A percentile compares a stretch with the other conserved stretches of the same genome.
Evolutionary conservation across 2,113 vertebrate species (phyloP).

Genomic region (Girardinichthys multiradiatus): DNA sequence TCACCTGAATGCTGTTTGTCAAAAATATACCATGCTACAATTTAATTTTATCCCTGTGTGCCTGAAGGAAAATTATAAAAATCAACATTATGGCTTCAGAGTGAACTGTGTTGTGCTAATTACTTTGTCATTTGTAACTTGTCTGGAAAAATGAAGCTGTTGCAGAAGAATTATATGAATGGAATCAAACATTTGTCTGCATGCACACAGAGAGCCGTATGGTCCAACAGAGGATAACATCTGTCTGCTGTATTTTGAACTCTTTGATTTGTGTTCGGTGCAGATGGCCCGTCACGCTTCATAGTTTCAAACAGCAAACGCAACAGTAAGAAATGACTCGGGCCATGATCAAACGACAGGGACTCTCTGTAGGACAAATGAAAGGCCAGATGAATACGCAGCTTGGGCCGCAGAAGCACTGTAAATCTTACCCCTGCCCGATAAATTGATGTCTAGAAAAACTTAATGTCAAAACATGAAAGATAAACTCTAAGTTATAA

Average conservation of each 20-base stretch:
- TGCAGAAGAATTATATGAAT: slow-evolving; percentile 24
- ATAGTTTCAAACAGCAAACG: slow-evolving; percentile 45
- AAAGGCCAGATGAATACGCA: slow-evolving; percentile 57
- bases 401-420: slow-evolving; percentile 30
- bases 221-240: slow-evolving; percentile 59
- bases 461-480: slow-evolving; percentile 43
- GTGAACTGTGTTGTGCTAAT: slow-evolving; percentile 30
- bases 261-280: slow-evolving; percentile 69
- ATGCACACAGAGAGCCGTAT: slow-evolving; percentile 24
- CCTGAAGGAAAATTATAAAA: slow-evolving; percentile 16
- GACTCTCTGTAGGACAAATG: slow-evolving; percentile 57
- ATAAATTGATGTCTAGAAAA: slow-evolving; percentile 15
- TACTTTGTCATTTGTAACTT: slow-evolving; percentile 50
- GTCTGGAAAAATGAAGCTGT: slow-evolving; percentile 38
- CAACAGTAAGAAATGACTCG: slow-evolving; percentile 64
- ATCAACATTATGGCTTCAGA: slow-evolving; percentile 30
- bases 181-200: slow-evolving; percentile 50
- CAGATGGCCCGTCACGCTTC: slow-evolving; percentile 67
- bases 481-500: slow-evolving; percentile 9
- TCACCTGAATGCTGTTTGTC: slow-evolving; percentile 8
- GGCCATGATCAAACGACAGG: slow-evolving; percentile 58
- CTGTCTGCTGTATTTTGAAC: slow-evolving; percentile 60
- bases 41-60: slow-evolving; percentile 28
- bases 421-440: slow-evolving; percentile 15
- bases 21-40: background rate